These are phyloP conservation scores for Hybos culiciformis DNA, from an alignment of 2,888 invertebrate species.

Conservation along the genomic window DNA sequence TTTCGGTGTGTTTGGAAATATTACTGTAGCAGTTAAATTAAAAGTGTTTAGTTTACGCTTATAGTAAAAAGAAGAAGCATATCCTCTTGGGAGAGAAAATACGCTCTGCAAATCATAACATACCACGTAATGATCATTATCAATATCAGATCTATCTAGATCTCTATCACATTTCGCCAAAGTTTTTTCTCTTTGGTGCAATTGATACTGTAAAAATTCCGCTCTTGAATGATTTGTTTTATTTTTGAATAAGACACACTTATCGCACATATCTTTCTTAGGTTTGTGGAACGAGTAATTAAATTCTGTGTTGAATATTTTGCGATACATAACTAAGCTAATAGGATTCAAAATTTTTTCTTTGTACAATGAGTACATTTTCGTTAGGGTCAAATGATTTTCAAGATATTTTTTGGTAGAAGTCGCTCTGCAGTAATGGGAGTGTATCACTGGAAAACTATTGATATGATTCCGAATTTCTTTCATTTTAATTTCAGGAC, in stretches of 20 bases:
- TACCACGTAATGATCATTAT: background rate
- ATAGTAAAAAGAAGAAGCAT: constrained; percentile 1
- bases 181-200: background rate
- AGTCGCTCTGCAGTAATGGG: background rate
- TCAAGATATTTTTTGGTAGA: background rate
- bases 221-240: no score
- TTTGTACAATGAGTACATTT: background rate
- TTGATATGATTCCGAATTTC: background rate
- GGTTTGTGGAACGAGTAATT: no score
- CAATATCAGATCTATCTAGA: background rate
- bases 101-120: constrained; percentile 2
- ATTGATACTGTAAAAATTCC: background rate
- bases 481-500: background rate
- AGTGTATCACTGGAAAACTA: background rate
- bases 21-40: background rate
- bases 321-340: no score
- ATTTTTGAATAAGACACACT: no score
- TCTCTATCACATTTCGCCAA: background rate
- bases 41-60: background rate
- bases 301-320: no score
- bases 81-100: background rate
- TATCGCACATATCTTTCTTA: no score
- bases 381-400: background rate
- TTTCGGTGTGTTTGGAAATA: background rate
- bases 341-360: no score